A percentile compares a stretch with the other conserved stretches of the same genome.
Conservation (phyloP, 2,113 vertebrate species). For the Amphiprion ocellaris region DNA sequence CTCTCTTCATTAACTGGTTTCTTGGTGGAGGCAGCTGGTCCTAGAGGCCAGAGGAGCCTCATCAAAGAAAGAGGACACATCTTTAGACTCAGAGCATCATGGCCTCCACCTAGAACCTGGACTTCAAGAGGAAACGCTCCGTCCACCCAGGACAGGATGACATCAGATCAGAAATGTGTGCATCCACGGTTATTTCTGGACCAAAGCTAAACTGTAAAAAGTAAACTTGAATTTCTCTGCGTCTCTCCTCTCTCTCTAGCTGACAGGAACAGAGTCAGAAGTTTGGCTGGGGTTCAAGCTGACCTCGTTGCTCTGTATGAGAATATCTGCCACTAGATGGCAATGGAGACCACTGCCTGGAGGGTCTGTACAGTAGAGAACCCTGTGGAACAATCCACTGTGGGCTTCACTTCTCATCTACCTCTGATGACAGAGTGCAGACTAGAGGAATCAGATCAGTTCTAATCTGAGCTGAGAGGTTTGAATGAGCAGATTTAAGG, state of each 20-base stretch:
- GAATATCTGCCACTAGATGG: constrained; percentile 91
- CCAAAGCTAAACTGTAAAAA: constrained; percentile 72
- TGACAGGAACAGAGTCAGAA: constrained; percentile 77
- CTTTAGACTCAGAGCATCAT: neutral
- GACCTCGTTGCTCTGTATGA: constrained; percentile 82
- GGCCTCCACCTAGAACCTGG: too few relatives aligned
- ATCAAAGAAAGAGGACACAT: constrained; percentile 20
- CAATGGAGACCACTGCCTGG: constrained; percentile 77
- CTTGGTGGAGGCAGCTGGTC: constrained; percentile 40
- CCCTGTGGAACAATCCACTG: constrained; percentile 56
- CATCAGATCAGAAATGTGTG: constrained; percentile 51
- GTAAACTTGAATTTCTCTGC: constrained; percentile 72
- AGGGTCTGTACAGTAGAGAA: constrained; percentile 65
- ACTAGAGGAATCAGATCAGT: neutral
- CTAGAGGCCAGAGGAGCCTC: constrained; percentile 15
- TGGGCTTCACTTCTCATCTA: constrained; percentile 33
- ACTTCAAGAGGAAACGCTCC: neutral
- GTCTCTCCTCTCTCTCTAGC: constrained; percentile 62
- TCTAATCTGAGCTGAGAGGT: neutral
- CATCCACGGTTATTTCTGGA: constrained; percentile 69
- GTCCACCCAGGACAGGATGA: neutral
- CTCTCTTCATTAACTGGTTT: constrained; percentile 66
- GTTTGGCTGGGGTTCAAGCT: constrained; percentile 85
- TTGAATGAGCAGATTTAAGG: neutral
- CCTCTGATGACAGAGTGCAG: constrained; percentile 37